These are phyloP conservation scores for Peromyscus nudipes DNA, from an alignment of 2,797 vertebrate genomes.

Conservation along the genomic window DNA sequence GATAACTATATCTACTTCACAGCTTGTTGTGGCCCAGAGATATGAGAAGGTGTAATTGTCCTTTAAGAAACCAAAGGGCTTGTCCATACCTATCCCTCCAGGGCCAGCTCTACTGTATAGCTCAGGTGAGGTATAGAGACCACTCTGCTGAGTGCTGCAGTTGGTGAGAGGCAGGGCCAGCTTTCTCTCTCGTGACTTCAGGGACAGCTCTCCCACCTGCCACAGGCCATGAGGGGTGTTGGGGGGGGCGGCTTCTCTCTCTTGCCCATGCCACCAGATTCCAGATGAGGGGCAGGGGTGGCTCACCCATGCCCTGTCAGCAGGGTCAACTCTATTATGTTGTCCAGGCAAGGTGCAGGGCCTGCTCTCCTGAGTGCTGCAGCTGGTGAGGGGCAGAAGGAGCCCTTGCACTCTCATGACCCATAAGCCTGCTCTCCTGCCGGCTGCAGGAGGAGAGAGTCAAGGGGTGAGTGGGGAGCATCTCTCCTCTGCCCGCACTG, in stretches of 20 bases:
- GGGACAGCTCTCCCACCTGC: not conserved
- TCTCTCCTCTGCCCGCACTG: not conserved
- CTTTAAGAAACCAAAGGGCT: not conserved
- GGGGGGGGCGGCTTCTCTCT: not conserved
- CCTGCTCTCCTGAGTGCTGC: not conserved
- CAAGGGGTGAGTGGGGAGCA: too few species aligned
- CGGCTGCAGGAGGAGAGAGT: accelerated
- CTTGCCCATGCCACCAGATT: not conserved
- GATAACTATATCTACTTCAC: not conserved
- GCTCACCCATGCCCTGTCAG: not conserved
- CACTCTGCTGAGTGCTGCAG: not conserved
- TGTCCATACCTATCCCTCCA: not conserved
- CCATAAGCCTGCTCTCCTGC: not conserved
- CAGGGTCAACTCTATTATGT: not conserved
- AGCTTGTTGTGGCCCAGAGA: not conserved
- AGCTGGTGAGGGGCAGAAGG: not conserved
- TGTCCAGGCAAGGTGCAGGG: not conserved
- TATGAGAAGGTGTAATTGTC: not conserved
- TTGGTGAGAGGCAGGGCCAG: not conserved
- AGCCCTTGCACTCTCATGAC: not conserved
- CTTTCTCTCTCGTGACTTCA: not conserved
- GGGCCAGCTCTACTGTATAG: not conserved
- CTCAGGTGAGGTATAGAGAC: not conserved
- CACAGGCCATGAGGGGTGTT: not conserved
- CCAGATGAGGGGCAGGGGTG: not conserved